Percentiles rank a stretch among this genome's conserved stretches.
Evolutionary conservation across 2,113 vertebrate species (phyloP).

Genomic region (Terrapene triunguis): DNA sequence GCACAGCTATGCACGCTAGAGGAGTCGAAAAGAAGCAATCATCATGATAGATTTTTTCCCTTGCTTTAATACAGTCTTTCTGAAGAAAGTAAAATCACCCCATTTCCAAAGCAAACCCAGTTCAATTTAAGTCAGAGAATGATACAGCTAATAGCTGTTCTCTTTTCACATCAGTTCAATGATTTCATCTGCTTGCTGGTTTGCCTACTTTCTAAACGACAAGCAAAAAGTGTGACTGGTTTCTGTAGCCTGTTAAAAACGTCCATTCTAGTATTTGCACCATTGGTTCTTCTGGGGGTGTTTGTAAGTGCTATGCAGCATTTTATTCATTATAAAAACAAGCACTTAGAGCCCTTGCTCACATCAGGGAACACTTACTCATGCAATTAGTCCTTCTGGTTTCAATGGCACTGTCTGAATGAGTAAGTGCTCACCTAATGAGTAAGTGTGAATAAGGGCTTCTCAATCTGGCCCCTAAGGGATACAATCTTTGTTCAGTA

Average conservation of each 20-base stretch:
- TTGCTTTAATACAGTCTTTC: background rate
- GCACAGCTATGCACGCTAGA: background rate
- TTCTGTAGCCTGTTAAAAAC: background rate
- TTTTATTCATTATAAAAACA: background rate
- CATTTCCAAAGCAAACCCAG: fast-evolving
- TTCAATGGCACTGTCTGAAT: background rate
- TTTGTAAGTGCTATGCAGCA: background rate
- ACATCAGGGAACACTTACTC: background rate
- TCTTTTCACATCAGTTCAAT: background rate
- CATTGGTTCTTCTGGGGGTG: background rate
- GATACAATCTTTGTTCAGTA: background rate
- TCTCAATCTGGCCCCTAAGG: background rate
- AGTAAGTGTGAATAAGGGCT: background rate
- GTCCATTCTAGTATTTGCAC: background rate
- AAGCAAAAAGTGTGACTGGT: background rate
- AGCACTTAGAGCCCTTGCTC: background rate
- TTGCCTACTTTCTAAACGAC: background rate
- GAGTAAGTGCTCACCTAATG: background rate
- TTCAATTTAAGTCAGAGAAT: background rate
- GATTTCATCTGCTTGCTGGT: background rate
- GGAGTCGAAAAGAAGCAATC: background rate
- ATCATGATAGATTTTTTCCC: background rate
- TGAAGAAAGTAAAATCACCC: background rate
- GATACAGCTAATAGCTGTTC: background rate
- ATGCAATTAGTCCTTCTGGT: background rate